A percentile compares a stretch with the other conserved stretches of the same genome.
These are phyloP conservation scores for Hassar affinis DNA, from an alignment of 2,113 vertebrate genomes.

Conservation along the genomic window DNA sequence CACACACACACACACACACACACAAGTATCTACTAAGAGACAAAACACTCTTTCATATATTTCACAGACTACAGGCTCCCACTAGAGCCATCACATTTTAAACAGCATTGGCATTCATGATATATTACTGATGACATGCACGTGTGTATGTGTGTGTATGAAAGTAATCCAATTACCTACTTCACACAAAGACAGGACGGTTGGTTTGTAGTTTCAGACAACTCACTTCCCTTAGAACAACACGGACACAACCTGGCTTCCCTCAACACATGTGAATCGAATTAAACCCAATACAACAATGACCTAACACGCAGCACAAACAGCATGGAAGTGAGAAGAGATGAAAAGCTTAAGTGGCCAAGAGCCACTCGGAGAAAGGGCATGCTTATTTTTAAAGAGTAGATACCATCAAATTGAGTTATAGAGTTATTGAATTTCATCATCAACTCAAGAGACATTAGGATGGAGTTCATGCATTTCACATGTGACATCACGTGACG, in stretches of 20 bases:
- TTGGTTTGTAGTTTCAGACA: slow-evolving; percentile 22
- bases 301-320: slow-evolving; percentile 1
- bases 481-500: background rate
- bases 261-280: slow-evolving; percentile 17
- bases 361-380: background rate
- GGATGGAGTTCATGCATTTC: background rate
- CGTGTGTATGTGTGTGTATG: slow-evolving; percentile 27
- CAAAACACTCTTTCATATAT: slow-evolving; percentile 41
- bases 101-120: background rate
- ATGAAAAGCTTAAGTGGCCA: background rate
- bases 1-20: slow-evolving; percentile 23
- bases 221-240: slow-evolving; percentile 29
- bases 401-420: slow-evolving; percentile 29
- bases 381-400: slow-evolving; percentile 3
- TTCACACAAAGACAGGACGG: slow-evolving; percentile 23
- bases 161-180: slow-evolving; percentile 30
- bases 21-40: slow-evolving; percentile 21
- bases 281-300: slow-evolving; percentile 14
- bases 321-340: slow-evolving; percentile 14
- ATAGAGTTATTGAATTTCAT: slow-evolving; percentile 8
- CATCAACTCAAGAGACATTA: slow-evolving; percentile 13
- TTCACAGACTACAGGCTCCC: slow-evolving; percentile 21
- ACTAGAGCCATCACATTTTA: slow-evolving; percentile 9
- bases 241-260: background rate
- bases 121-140: slow-evolving; percentile 20